phyloP scores from a whole-genome alignment of 1,140 invertebrate species.

The Drosophila sp. region DNA sequence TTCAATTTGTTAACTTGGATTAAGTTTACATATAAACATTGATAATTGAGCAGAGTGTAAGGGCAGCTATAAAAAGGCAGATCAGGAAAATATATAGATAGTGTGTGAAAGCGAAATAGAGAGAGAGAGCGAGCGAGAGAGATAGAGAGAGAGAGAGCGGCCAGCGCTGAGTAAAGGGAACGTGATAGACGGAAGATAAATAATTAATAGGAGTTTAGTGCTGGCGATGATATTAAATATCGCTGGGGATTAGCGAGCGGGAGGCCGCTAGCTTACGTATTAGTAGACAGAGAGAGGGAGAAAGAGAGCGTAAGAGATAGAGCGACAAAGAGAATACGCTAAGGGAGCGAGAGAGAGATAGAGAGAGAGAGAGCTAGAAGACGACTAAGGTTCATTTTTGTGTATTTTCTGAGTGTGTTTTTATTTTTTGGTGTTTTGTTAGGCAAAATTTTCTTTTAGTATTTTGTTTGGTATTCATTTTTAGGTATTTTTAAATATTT shows the following conservation, averaged over 20 bases:
- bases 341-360: conserved; percentile 14
- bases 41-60: conserved; percentile 15
- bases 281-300: conserved; percentile 21
- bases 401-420: conserved; percentile 26
- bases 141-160: conserved; percentile 12
- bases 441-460: conserved; percentile 37
- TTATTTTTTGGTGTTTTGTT: conserved; percentile 35
- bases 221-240: conserved; percentile 27
- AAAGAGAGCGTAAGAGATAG: conserved; percentile 10
- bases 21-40: conserved; percentile 26
- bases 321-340: conserved; percentile 16
- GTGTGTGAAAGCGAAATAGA: conserved; percentile 1
- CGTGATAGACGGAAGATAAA: conserved; percentile 1
- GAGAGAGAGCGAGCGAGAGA: not conserved
- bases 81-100: not conserved
- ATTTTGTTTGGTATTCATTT: conserved; percentile 38
- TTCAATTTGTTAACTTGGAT: conserved; percentile 26
- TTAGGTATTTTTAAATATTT: conserved; percentile 10
- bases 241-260: conserved; percentile 4
- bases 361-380: conserved; percentile 32
- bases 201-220: conserved; percentile 9
- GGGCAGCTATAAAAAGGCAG: conserved; percentile 1
- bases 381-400: conserved; percentile 36
- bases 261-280: not conserved
- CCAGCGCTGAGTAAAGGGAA: conserved; percentile 5